A percentile compares a stretch with the other conserved stretches of the same genome.
These are phyloP conservation scores for Drosophila borborema DNA, from an alignment of 2,888 invertebrate genomes.

Conservation along the genomic window DNA sequence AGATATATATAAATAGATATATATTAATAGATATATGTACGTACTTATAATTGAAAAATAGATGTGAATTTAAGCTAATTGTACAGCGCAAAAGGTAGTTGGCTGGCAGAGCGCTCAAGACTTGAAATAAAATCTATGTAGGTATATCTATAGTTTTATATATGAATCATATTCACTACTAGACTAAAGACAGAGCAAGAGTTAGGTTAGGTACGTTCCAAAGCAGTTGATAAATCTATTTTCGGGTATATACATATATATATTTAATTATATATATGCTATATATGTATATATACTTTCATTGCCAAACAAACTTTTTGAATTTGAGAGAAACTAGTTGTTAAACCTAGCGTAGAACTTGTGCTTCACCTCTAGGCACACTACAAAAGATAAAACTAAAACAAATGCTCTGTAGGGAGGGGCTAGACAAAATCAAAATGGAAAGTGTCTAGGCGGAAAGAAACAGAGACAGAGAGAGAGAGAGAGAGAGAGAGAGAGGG, in stretches of 20 bases:
- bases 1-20: constrained; percentile 49
- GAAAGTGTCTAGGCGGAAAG: constrained; percentile 50
- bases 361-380: constrained; percentile 64
- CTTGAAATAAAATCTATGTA: constrained; percentile 66
- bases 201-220: constrained; percentile 50
- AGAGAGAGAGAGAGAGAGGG: background rate
- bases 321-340: constrained; percentile 44
- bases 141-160: constrained; percentile 38
- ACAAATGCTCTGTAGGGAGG: constrained; percentile 55
- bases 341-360: constrained; percentile 60
- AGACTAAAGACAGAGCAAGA: constrained; percentile 37
- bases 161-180: constrained; percentile 57
- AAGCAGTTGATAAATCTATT: constrained; percentile 49
- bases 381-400: constrained; percentile 55
- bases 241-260: constrained; percentile 6
- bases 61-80: constrained; percentile 66
- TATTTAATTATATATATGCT: constrained; percentile 6
- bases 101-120: constrained; percentile 78
- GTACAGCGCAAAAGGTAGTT: constrained; percentile 75
- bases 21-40: constrained; percentile 52
- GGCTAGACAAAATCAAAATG: constrained; percentile 56
- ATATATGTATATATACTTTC: constrained; percentile 16
- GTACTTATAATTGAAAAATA: constrained; percentile 47
- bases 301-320: constrained; percentile 37
- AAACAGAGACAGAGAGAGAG: constrained; percentile 25